These are phyloP conservation scores for Prosopocoilus inquinatus DNA, from an alignment of 2,888 invertebrate species.

Conservation along the genomic window DNA sequence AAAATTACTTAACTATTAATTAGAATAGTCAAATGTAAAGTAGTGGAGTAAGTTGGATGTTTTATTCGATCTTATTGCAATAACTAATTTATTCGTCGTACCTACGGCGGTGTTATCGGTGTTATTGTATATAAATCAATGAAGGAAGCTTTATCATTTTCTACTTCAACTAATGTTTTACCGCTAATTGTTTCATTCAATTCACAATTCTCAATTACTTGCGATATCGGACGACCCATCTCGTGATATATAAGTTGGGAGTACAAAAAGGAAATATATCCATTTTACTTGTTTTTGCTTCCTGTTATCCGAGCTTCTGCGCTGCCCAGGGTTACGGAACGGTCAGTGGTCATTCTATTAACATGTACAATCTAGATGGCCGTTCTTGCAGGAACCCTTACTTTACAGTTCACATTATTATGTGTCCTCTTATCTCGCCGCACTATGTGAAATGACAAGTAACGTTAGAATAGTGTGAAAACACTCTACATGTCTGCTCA, in stretches of 20 bases:
- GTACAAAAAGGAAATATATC: conserved; percentile 52
- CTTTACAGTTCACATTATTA: conserved; percentile 42
- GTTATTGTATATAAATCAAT: conserved; percentile 1
- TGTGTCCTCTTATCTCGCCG: conserved; percentile 33
- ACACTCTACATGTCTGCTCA: conserved; percentile 16
- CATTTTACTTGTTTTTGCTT: conserved; percentile 52
- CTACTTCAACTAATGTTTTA: conserved; percentile 31
- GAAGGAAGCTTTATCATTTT: conserved; percentile 28
- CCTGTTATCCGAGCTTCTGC: conserved; percentile 33
- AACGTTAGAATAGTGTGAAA: conserved; percentile 24
- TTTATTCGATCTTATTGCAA: no score
- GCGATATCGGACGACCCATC: conserved; percentile 43
- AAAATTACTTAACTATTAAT: no score
- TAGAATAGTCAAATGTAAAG: no score
- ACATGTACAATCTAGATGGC: conserved; percentile 53
- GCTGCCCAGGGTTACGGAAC: conserved; percentile 26
- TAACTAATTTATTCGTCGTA: not conserved
- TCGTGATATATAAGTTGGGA: conserved; percentile 45
- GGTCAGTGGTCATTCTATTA: conserved; percentile 53
- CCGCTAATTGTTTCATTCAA: conserved; percentile 45
- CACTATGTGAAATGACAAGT: conserved; percentile 34
- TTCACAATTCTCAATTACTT: conserved; percentile 44
- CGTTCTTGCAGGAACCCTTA: conserved; percentile 48
- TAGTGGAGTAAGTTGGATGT: no score
- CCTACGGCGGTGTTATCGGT: not conserved